Conservation (phyloP, 2,113 vertebrate genomes). For the Orientallactaga bullata region DNA sequence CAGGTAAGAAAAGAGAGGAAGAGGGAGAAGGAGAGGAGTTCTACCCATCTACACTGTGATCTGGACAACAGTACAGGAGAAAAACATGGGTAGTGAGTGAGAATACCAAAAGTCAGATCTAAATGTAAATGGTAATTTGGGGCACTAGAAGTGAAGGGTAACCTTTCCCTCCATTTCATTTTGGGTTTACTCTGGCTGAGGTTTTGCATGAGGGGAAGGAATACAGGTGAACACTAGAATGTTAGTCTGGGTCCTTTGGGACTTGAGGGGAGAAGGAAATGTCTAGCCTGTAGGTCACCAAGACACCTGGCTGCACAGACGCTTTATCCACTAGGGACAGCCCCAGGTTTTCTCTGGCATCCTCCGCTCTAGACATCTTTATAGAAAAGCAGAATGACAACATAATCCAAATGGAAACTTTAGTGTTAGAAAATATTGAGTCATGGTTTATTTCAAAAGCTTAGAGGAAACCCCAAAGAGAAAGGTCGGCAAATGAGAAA, state of each 20-base stretch:
- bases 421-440: background rate
- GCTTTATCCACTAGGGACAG: rapidly evolving
- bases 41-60: rapidly evolving
- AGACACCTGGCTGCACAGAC: rapidly evolving
- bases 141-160: background rate
- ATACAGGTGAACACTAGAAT: background rate
- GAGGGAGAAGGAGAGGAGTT: background rate
- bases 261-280: background rate
- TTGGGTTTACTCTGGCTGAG: background rate
- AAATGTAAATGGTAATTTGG: background rate
- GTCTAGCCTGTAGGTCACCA: rapidly evolving
- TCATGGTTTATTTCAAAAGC: background rate
- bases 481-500: background rate
- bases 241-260: background rate
- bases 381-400: background rate
- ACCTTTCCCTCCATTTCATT: background rate
- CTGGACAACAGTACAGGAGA: background rate
- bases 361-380: background rate
- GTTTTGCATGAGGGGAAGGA: background rate
- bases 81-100: rapidly evolving
- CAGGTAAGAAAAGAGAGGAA: background rate
- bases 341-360: background rate
- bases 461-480: background rate
- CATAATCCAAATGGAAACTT: background rate
- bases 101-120: background rate